A percentile compares a stretch with the other conserved stretches of the same genome.
These are phyloP conservation scores for Lissonota sp. DNA, from an alignment of 2,888 invertebrate species.

Conservation along the genomic window DNA sequence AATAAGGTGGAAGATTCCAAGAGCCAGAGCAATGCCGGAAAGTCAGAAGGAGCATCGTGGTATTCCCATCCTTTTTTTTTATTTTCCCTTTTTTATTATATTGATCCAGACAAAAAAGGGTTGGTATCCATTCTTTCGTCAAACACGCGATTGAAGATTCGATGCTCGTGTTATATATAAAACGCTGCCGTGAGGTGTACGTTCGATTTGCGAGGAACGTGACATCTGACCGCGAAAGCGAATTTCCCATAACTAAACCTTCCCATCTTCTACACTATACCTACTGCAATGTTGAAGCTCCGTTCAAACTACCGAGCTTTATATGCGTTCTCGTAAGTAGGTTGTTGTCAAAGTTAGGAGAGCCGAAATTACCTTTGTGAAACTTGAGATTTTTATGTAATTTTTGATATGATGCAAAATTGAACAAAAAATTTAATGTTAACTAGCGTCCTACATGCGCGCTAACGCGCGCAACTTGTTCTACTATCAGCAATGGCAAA, in stretches of 20 bases:
- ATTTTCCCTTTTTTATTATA: conserved; percentile 16
- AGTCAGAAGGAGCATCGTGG: neutral
- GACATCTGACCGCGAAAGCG: conserved; percentile 42
- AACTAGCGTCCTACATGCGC: no score
- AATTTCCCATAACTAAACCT: conserved; percentile 21
- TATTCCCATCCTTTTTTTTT: no score
- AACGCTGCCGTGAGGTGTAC: no score
- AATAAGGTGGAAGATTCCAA: conserved; percentile 5
- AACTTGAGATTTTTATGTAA: no score
- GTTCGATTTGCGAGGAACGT: conserved; percentile 35
- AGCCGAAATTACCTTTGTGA: no score
- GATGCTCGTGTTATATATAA: neutral
- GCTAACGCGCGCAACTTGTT: no score
- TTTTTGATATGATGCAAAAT: neutral
- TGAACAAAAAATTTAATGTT: no score
- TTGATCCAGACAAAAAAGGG: conserved; percentile 23
- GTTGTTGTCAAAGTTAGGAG: no score
- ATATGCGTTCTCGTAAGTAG: no score
- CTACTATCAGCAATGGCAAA: no score
- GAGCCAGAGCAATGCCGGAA: neutral
- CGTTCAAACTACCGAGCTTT: conserved; percentile 6
- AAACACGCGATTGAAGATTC: conserved; percentile 32
- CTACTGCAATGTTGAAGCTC: neutral
- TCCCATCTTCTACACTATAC: conserved; percentile 17
- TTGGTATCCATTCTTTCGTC: conserved; percentile 26